Conservation (phyloP, 1,140 invertebrate genomes). For the Nautilus pompilius region DNA sequence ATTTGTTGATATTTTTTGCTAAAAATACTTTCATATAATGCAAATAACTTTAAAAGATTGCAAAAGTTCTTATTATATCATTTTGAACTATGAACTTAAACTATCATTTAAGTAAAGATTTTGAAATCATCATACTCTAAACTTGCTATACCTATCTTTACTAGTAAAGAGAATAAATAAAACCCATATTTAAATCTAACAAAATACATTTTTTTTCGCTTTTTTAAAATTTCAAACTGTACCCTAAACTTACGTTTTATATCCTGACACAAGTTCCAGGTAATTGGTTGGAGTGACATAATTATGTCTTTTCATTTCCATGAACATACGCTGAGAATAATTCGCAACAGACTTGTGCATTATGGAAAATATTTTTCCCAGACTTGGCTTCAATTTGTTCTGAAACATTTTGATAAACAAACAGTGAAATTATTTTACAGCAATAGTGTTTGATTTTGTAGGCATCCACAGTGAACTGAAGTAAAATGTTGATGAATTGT, state of each 20-base stretch:
- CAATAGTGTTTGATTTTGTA: not conserved
- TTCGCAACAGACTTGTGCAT: slow-evolving; percentile 74
- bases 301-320: slow-evolving; percentile 75
- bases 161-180: too few species aligned
- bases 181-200: too few species aligned
- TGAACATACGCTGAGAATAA: slow-evolving; percentile 67
- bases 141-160: too few species aligned
- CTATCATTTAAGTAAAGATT: too few species aligned
- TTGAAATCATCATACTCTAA: too few species aligned
- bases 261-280: slow-evolving; percentile 75
- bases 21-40: not conserved
- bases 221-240: too few species aligned
- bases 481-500: too few species aligned
- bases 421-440: not conserved
- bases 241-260: slow-evolving; percentile 71
- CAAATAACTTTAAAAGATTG: not conserved
- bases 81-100: not conserved
- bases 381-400: slow-evolving; percentile 60
- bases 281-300: slow-evolving; percentile 85
- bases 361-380: slow-evolving; percentile 70
- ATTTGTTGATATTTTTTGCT: too few species aligned
- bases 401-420: slow-evolving; percentile 41
- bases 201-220: too few species aligned
- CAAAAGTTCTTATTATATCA: not conserved
- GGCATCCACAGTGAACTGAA: not conserved